These are phyloP conservation scores for Cosmopolites sordidus DNA, from an alignment of 2,888 invertebrate genomes.

Conservation along the genomic window DNA sequence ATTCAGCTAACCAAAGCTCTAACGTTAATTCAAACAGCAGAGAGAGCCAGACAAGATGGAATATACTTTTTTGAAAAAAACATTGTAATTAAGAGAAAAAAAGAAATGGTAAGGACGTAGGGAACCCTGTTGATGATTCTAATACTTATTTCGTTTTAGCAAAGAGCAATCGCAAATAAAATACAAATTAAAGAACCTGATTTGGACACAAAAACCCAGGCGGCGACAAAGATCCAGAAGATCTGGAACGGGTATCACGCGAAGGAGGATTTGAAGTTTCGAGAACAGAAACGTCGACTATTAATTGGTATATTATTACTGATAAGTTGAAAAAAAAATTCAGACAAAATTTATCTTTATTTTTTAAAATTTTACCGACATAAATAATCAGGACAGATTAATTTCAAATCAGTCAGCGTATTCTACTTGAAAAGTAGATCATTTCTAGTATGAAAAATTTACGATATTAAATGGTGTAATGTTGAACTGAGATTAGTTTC, in stretches of 20 bases:
- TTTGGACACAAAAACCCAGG: conserved; percentile 29
- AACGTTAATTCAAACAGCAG: conserved; percentile 50
- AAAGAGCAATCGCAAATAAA: not conserved
- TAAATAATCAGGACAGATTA: too few species aligned
- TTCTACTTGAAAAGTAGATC: too few species aligned
- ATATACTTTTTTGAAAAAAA: conserved; percentile 38
- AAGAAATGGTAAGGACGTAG: conserved; percentile 15
- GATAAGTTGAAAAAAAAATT: too few species aligned
- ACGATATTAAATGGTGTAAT: too few species aligned
- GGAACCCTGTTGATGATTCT: not conserved
- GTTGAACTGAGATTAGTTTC: too few species aligned
- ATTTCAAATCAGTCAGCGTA: too few species aligned
- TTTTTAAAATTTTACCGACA: too few species aligned
- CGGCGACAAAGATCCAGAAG: conserved; percentile 46
- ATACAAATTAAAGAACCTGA: not conserved
- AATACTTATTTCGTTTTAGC: not conserved
- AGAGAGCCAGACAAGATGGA: conserved; percentile 48
- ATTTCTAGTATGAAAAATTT: too few species aligned
- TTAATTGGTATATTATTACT: too few species aligned
- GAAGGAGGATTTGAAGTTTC: conserved; percentile 46
- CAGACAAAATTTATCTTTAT: too few species aligned
- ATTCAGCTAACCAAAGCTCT: too few species aligned
- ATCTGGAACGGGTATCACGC: conserved; percentile 50
- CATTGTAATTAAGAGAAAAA: conserved; percentile 2
- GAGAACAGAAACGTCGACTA: conserved; percentile 48